Conservation (phyloP, 1,140 invertebrate species). For the Pseudomyrmex sp. region DNA sequence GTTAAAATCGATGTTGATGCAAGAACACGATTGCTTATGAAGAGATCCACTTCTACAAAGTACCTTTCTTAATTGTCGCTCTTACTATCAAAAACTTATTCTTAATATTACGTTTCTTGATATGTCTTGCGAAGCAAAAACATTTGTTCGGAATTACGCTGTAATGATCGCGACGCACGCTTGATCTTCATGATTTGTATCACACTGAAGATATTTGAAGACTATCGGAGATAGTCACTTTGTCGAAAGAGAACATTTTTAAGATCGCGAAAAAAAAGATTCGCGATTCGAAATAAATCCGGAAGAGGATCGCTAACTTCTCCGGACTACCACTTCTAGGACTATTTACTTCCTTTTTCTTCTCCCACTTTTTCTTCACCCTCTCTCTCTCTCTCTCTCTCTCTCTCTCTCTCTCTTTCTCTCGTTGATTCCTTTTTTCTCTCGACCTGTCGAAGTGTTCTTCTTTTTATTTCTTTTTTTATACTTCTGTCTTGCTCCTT, state of each 20-base stretch:
- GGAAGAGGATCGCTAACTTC: conserved; percentile 63
- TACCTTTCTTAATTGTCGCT: conserved; percentile 13
- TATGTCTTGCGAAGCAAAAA: conserved; percentile 48
- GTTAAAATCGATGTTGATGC: neutral
- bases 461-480: conserved; percentile 45
- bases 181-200: conserved; percentile 58
- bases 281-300: conserved; percentile 44
- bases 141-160: conserved; percentile 37
- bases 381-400: conserved; percentile 11
- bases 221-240: conserved; percentile 14
- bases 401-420: neutral
- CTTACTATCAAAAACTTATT: conserved; percentile 31
- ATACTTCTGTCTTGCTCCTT: conserved; percentile 3
- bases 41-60: conserved; percentile 30
- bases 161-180: conserved; percentile 32
- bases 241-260: conserved; percentile 39
- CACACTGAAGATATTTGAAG: conserved; percentile 1
- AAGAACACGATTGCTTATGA: neutral
- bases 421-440: conserved; percentile 1
- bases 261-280: conserved; percentile 15
- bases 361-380: conserved; percentile 15
- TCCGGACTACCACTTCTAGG: neutral
- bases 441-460: conserved; percentile 10
- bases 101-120: conserved; percentile 17
- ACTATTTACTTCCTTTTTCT: conserved; percentile 39